Evolutionary conservation across 2,797 vertebrate species (phyloP).

Genomic region (Platalea minor): DNA sequence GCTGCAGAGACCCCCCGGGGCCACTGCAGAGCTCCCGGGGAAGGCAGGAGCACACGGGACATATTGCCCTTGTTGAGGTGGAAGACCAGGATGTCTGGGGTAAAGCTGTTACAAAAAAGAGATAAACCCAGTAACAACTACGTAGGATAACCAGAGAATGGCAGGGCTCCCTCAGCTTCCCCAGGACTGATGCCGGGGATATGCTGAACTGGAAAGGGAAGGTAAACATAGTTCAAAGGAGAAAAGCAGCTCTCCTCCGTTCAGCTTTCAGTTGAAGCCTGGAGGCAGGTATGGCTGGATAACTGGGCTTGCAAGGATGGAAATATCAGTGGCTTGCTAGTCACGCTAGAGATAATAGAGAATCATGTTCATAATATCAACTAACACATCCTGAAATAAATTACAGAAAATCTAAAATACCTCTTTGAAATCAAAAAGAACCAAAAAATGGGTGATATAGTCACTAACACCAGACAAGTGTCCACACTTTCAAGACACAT

Average conservation of each 20-base stretch:
- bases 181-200: neutral
- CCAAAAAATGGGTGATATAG: neutral
- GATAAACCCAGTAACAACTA: neutral
- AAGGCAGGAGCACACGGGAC: neutral
- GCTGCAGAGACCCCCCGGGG: neutral
- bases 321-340: neutral
- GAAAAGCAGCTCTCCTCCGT: neutral
- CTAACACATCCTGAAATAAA: neutral
- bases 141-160: fast-evolving
- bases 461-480: neutral
- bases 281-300: neutral
- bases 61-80: neutral
- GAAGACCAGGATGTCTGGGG: neutral
- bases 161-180: neutral
- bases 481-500: neutral
- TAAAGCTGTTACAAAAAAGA: neutral
- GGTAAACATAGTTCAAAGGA: neutral
- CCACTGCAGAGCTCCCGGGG: fast-evolving
- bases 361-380: neutral
- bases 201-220: neutral
- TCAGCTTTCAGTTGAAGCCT: neutral
- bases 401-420: neutral
- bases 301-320: neutral
- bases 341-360: neutral
- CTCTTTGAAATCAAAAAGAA: neutral